A percentile compares a stretch with the other conserved stretches of the same genome.
Evolutionary conservation across 2,888 invertebrate species (phyloP).

Genomic region (Himalopsyche anomala): DNA sequence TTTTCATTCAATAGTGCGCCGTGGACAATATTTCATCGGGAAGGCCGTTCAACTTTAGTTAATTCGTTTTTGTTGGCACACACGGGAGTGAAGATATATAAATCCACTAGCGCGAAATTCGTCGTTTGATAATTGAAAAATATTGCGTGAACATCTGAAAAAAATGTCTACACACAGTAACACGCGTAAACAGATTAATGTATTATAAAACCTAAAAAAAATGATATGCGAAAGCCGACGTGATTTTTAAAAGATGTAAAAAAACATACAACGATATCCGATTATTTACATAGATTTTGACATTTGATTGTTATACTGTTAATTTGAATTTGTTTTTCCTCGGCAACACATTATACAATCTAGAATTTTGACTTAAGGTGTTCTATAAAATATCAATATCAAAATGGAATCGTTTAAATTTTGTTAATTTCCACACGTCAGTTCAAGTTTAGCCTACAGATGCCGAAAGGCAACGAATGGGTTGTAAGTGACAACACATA

Average conservation of each 20-base stretch:
- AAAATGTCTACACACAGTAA: background rate
- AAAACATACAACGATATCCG: too few species aligned
- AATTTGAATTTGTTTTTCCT: too few species aligned
- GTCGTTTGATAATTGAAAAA: constrained; percentile 1
- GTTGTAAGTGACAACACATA: too few species aligned
- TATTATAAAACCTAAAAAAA: background rate
- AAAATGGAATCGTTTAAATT: too few species aligned
- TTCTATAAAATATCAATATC: too few species aligned
- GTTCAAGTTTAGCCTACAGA: too few species aligned
- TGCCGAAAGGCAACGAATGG: too few species aligned
- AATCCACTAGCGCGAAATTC: background rate
- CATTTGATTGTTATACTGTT: too few species aligned
- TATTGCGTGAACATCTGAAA: constrained; percentile 10
- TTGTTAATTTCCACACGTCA: too few species aligned
- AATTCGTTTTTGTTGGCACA: background rate
- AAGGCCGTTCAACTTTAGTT: constrained; percentile 4
- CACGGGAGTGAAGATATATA: background rate
- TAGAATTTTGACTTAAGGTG: too few species aligned
- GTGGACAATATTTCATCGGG: constrained; percentile 10
- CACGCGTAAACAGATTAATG: background rate
- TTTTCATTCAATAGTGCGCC: constrained; percentile 1
- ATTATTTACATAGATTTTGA: too few species aligned
- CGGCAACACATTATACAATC: too few species aligned
- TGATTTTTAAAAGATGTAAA: background rate
- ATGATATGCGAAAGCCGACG: background rate